These are phyloP conservation scores for Lordiphosa fenestrarum DNA, from an alignment of 2,888 invertebrate genomes.

Conservation along the genomic window DNA sequence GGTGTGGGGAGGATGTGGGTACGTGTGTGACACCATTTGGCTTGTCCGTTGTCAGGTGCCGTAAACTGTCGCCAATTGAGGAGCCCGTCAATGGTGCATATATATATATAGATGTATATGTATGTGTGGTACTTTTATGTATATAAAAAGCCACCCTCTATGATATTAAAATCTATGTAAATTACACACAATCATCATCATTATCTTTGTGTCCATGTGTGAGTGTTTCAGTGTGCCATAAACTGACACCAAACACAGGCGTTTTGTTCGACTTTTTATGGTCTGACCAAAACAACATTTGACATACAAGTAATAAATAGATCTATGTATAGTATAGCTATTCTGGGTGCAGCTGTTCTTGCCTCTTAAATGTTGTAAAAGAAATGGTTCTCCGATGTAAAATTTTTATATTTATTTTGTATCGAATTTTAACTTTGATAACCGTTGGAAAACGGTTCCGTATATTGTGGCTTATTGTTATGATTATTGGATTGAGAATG, in stretches of 20 bases:
- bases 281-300: slow-evolving; percentile 33
- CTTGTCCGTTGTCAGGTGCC: slow-evolving; percentile 34
- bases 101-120: slow-evolving; percentile 7
- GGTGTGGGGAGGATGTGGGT: slow-evolving; percentile 1
- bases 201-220: slow-evolving; percentile 27
- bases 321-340: slow-evolving; percentile 2
- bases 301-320: slow-evolving; percentile 39
- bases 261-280: slow-evolving; percentile 49
- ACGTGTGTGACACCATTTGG: slow-evolving; percentile 9
- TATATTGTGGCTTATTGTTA: slow-evolving; percentile 37
- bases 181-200: slow-evolving; percentile 66
- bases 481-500: slow-evolving; percentile 41
- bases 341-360: slow-evolving; percentile 4
- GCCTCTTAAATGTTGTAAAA: too few species aligned
- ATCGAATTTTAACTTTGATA: slow-evolving; percentile 20
- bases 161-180: slow-evolving; percentile 67
- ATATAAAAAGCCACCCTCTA: slow-evolving; percentile 3
- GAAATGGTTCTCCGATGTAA: too few species aligned
- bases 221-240: slow-evolving; percentile 34
- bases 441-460: slow-evolving; percentile 43
- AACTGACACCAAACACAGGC: slow-evolving; percentile 52
- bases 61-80: slow-evolving; percentile 57
- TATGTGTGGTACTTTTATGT: background rate
- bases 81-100: slow-evolving; percentile 57
- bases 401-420: too few species aligned